Base-by-base conservation (phyloP, 2,113 vertebrate genomes). In the Tenrec ecaudatus region DNA sequence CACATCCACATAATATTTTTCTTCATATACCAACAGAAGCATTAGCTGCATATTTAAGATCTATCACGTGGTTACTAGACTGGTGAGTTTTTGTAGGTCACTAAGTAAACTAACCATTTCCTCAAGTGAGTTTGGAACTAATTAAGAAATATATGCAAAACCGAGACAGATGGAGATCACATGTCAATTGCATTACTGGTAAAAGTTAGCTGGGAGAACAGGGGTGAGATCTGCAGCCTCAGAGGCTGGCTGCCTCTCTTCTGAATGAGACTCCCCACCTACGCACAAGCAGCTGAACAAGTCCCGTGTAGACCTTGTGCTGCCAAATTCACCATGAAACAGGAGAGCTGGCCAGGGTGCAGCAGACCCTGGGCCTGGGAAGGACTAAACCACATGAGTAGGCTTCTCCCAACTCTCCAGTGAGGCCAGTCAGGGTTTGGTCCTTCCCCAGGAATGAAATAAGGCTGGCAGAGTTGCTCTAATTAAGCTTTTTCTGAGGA, bases 81-180 rank as follows among this genome's bases (percentile, higher is more conserved):
- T 78, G 1, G 38, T 77, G 31, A 89, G 27, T 3, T 58, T 38
- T 95, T 57, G 33, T 82, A 86, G 68, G 58, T 88, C 69, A 82
- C 15, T 88, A 93, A 92, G 53, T 69, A 94, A 93, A 85, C 12
- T 47, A 31, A 27, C 9, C 76, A 3, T 58, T 80, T n/a, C 19
- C n/a, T 4, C 5, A 71, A 38, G n/a, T 90, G 16, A 81, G 5
- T 88, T 90, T 93, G 64, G 66, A 94, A 88, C 47, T 53, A 90
- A 73, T 40, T 76, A 60, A 87, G 36, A 94, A 90, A 80, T 12
- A 23, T 19, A 92, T 43, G 7, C 47, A 53, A 53, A 40, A 81
- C 69, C 33, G 22, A 90, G 27, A 88, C 58, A 86, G 86, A 76
- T 90, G 86, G 92, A 93, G 33, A 95, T 79, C 64, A 89, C 88